Base-by-base conservation (phyloP, 2,113 vertebrate species). In the Eidolon helvum region DNA sequence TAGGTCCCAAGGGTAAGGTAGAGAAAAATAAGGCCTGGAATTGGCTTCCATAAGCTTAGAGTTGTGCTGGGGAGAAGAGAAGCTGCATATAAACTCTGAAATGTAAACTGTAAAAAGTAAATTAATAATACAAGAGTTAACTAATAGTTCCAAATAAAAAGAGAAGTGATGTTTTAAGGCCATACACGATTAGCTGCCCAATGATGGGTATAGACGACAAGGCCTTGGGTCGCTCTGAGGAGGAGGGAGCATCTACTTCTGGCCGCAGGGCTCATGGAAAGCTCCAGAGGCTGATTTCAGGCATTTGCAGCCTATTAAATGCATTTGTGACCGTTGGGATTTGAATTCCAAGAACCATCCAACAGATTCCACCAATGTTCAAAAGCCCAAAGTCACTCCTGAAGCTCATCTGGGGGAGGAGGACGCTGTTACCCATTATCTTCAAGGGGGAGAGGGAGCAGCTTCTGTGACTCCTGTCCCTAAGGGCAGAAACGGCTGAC, bases 81-180 rank as follows among this genome's bases (percentile, higher is more conserved):
- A 93, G 92, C 38, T 30, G 33, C 65, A 16, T 33, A 63, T 84
- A 87, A 84, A 80, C 75, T 92, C 74, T 61, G 66, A 90, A 94
- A 89, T 65, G 26, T 24, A 89, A 87, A 63, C 75, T 55, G 72
- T 79, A 85, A 43, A 92, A 85, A 89, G 85, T 59, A 90, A 97
- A 94, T 87, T 90, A 94, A 80, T 92, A 96, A 95, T 53, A 74
- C 40, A 65, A 91, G 87, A 94, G 87, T 94, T 97, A 90, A 96
- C 69, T 72, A 95, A 94, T 90, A 94, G 93, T 88, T 96, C 66
- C 6, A 48, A 92, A 85, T 69, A 86, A 85, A 69, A 80, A 90
- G 50, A 77, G 45, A 88, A 94, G 86, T 0, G 1, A 75, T 59
- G 53, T 90, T 90, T 79, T 85, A 38, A 87, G 65, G 88, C 69